phyloP scores from a whole-genome alignment of 2,113 vertebrate genomes.

The Thamnaconus septentrionalis region DNA sequence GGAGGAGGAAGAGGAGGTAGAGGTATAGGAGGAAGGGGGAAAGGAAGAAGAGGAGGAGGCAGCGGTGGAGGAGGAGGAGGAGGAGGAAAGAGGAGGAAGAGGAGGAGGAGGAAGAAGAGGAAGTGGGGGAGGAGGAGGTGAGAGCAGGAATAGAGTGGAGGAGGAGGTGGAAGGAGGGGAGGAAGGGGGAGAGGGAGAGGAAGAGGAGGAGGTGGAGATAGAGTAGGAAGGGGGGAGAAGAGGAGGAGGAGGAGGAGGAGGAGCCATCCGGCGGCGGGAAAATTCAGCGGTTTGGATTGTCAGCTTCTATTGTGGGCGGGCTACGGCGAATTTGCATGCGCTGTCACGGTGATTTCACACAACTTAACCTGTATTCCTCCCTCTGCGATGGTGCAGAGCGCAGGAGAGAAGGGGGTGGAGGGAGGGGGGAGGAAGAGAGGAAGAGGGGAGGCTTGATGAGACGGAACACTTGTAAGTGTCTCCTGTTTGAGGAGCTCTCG shows the following conservation, averaged over 20 bases:
- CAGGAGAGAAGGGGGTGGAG: conserved; percentile 3
- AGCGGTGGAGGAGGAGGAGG: too few species aligned
- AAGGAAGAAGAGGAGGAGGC: too few species aligned
- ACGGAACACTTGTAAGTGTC: conserved; percentile 67
- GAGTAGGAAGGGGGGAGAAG: too few species aligned
- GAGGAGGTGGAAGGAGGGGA: background rate
- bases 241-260: too few species aligned
- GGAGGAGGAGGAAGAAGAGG: too few species aligned
- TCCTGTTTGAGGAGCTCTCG: conserved; percentile 51
- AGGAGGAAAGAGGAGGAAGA: too few species aligned
- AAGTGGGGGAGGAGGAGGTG: too few species aligned
- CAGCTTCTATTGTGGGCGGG: conserved; percentile 61
- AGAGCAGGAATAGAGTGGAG: conserved; percentile 24
- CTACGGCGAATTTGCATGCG: conserved; percentile 64
- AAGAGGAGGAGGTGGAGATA: too few species aligned
- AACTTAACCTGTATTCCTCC: conserved; percentile 71
- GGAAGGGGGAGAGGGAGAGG: too few species aligned
- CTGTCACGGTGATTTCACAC: conserved; percentile 72
- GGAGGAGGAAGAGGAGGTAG: too few species aligned
- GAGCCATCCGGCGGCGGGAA: too few species aligned
- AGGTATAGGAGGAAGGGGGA: too few species aligned
- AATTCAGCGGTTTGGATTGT: conserved; percentile 47
- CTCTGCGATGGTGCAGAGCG: conserved; percentile 43
- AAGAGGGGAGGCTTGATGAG: conserved; percentile 49
- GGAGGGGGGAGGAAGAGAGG: conserved; percentile 1